These are phyloP conservation scores for Itoplectis maculator DNA, from an alignment of 2,888 invertebrate species.

Conservation along the genomic window DNA sequence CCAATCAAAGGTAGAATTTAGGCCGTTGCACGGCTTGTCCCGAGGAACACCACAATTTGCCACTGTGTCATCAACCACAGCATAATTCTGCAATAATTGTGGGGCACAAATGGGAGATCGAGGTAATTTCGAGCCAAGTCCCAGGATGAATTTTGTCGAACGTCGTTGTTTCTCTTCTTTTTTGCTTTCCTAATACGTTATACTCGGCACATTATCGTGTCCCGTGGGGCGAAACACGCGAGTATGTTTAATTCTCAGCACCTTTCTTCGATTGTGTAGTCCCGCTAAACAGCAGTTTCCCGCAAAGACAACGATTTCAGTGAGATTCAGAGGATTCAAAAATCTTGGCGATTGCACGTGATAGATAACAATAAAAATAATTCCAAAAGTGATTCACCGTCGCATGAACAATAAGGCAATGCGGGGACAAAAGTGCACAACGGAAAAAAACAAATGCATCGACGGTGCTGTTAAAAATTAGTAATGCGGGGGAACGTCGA, in stretches of 20 bases:
- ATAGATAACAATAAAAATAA: conserved; percentile 20
- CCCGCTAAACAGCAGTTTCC: conserved; percentile 52
- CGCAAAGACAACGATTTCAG: conserved; percentile 46
- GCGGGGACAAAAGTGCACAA: neutral
- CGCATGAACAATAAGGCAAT: neutral
- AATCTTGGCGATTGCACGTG: conserved; percentile 13
- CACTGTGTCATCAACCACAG: neutral
- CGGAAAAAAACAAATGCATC: conserved; percentile 45
- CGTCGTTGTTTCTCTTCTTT: conserved; percentile 3
- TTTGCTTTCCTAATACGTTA: neutral
- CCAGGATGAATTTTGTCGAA: neutral
- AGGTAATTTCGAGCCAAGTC: neutral
- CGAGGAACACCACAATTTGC: conserved; percentile 47
- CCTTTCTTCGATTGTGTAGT: conserved; percentile 40
- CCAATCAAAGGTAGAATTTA: conserved; percentile 52
- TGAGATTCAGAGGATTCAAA: conserved; percentile 21
- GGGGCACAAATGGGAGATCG: neutral
- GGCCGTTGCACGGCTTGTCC: conserved; percentile 58
- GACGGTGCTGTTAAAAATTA: conserved; percentile 17
- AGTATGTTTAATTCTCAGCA: conserved; percentile 23
- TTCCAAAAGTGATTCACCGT: neutral
- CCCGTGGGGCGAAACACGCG: neutral
- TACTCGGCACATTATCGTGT: conserved; percentile 20
- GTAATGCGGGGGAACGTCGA: conserved; percentile 24
- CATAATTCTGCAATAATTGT: neutral